Evolutionary conservation across 2,888 invertebrate species (phyloP).

Genomic region (Bimastos eiseni): DNA sequence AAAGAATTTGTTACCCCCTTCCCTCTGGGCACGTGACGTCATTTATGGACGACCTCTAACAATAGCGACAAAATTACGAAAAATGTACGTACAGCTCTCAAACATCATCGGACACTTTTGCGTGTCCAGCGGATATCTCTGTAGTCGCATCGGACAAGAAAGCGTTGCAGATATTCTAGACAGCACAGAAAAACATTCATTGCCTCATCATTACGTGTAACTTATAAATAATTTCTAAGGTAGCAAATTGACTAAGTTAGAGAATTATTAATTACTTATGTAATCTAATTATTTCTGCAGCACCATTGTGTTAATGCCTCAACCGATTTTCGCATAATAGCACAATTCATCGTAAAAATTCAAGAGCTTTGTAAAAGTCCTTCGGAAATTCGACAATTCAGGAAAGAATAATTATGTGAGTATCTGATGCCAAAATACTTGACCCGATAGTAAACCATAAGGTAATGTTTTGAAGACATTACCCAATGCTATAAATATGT

Average conservation of each 20-base stretch:
- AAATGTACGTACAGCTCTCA: conserved; percentile 13
- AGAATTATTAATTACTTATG: not conserved
- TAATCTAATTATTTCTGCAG: not conserved
- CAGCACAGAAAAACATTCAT: not conserved
- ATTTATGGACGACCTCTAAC: too few species aligned
- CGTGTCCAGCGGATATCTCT: conserved; percentile 57
- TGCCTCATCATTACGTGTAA: not conserved
- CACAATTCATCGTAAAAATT: not conserved
- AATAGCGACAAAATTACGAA: not conserved
- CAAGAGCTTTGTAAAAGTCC: not conserved
- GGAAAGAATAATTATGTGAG: not conserved
- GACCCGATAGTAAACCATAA: too few species aligned
- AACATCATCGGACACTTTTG: conserved; percentile 49
- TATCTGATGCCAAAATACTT: too few species aligned
- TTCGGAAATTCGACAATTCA: not conserved
- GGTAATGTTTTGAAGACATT: too few species aligned
- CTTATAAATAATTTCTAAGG: not conserved
- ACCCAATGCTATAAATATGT: too few species aligned
- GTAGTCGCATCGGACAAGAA: conserved; percentile 55
- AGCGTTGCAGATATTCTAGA: conserved; percentile 51
- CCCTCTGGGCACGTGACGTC: too few species aligned
- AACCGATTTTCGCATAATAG: not conserved
- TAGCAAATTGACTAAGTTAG: not conserved
- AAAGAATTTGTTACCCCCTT: too few species aligned
- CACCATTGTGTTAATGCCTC: not conserved